Base-by-base conservation (phyloP, 2,113 vertebrate species). In the Oncorhynchus gorbuscha region DNA sequence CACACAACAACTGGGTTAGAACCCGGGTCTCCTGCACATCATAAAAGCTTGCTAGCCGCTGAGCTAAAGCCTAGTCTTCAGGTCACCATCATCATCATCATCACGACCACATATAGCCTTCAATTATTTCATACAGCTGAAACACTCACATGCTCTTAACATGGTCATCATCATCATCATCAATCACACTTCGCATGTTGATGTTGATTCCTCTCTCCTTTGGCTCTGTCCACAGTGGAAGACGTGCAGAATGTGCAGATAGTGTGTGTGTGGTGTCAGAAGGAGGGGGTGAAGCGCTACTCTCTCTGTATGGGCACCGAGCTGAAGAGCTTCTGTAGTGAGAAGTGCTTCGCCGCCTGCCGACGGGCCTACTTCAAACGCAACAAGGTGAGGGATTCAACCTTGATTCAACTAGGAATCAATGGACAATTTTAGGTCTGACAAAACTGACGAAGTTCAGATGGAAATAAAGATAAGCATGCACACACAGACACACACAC, bases 191-290 rank as follows among this genome's bases (percentile, higher is more conserved):
- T 6, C 20, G 20, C 51, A 28, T 65, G 35, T 26, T 39, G 39
- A 45, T 39, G 45, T 35, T 26, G 59, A 48, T 22, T 30, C 74
- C 8, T 78, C 28, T n/a, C 72, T 71, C 39, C 39, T 45, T 11
- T 45, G 39, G 8, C 39, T 76, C 48, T 64, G 71, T 61, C 65
- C 68, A 20, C 83, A 93, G 98, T 97, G 94, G 97, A 99, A 88
- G 97, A 98, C 89, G 93, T 96, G 84, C 97, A 97, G 93, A 98
- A 96, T 89, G 96, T 98, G 90, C 97, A 97, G 94, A 99, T 99
- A 89, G 97, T 99, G 90, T 99, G 98, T 89, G 98, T 98, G 87
- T 99, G 98, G 98, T 99, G 98, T 95, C 98, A 99, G 95, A 99
- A 99, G 94, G 96, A 99, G 92, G 98, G 98, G 66, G 95, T 98